Conservation (phyloP, 2,113 vertebrate genomes). For the Orthonyx spaldingii region DNA sequence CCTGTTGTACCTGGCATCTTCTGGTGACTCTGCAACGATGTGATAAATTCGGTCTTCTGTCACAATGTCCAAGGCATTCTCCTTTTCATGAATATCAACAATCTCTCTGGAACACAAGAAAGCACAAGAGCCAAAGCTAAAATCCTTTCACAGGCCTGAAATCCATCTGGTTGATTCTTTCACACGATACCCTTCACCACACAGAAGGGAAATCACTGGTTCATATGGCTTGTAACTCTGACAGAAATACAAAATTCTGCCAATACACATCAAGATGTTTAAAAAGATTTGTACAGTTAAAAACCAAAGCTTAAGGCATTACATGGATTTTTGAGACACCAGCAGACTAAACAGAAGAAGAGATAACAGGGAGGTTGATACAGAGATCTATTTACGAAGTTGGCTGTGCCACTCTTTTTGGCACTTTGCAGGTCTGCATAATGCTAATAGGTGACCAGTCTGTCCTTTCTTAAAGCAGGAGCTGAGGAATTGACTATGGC, state of each 20-base stretch:
- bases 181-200: not conserved
- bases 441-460: not conserved
- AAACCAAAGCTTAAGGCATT: not conserved
- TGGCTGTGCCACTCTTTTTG: not conserved
- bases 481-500: not conserved
- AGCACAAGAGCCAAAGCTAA: not conserved
- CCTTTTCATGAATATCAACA: slow-evolving; percentile 91
- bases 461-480: not conserved
- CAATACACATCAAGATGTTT: not conserved
- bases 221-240: not conserved
- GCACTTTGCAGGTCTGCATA: not conserved
- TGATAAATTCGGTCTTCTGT: slow-evolving; percentile 90
- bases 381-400: not conserved
- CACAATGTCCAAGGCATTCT: slow-evolving; percentile 89
- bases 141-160: not conserved
- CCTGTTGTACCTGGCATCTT: slow-evolving; percentile 83
- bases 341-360: not conserved
- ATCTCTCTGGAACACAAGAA: slow-evolving; percentile 79
- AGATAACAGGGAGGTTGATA: not conserved
- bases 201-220: not conserved
- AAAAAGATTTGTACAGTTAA: not conserved
- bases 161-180: not conserved
- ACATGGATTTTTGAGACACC: not conserved
- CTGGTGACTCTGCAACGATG: slow-evolving; percentile 89
- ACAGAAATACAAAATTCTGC: not conserved